A percentile compares a stretch with the other conserved stretches of the same genome.
These are phyloP conservation scores for Apamea crenata DNA, from an alignment of 2,888 invertebrate genomes.

Conservation along the genomic window DNA sequence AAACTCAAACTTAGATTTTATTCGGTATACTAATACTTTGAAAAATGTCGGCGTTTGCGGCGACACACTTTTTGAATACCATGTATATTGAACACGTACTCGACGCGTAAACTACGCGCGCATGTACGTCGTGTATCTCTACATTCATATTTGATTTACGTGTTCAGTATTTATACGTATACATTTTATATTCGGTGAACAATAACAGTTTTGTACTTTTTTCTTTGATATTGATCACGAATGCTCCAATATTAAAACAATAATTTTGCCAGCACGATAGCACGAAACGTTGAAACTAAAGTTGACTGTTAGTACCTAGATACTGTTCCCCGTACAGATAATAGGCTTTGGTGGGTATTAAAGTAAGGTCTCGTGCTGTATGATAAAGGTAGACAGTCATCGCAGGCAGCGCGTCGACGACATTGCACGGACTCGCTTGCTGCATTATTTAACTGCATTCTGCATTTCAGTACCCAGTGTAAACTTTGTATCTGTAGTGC, in stretches of 20 bases:
- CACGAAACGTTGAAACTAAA: slow-evolving; percentile 38
- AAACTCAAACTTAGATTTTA: slow-evolving; percentile 70
- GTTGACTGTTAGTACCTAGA: slow-evolving; percentile 31
- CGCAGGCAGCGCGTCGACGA: slow-evolving; percentile 55
- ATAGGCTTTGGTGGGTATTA: slow-evolving; percentile 53
- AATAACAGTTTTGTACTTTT: slow-evolving; percentile 52
- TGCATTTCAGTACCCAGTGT: slow-evolving; percentile 58
- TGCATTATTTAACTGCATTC: slow-evolving; percentile 78
- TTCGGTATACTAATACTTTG: slow-evolving; percentile 58
- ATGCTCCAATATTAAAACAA: slow-evolving; percentile 55
- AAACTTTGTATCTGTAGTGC: slow-evolving; percentile 51
- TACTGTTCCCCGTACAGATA: slow-evolving; percentile 24
- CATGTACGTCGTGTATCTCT: slow-evolving; percentile 39
- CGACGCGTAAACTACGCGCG: slow-evolving; percentile 36
- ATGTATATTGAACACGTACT: slow-evolving; percentile 50
- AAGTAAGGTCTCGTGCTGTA: slow-evolving; percentile 67
- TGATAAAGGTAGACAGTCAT: slow-evolving; percentile 68
- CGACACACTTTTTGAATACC: slow-evolving; percentile 54
- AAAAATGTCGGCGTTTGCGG: slow-evolving; percentile 51
- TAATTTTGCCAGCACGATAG: slow-evolving; percentile 52
- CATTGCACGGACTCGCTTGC: slow-evolving; percentile 61
- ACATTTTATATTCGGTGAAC: slow-evolving; percentile 41
- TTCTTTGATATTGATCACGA: slow-evolving; percentile 56
- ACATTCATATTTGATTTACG: slow-evolving; percentile 60
- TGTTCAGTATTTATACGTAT: slow-evolving; percentile 47